Evolutionary conservation across 2,888 invertebrate species (phyloP), one percentile per base, ranked within the genome.

Genomic region (Ditula angustiorana): DNA sequence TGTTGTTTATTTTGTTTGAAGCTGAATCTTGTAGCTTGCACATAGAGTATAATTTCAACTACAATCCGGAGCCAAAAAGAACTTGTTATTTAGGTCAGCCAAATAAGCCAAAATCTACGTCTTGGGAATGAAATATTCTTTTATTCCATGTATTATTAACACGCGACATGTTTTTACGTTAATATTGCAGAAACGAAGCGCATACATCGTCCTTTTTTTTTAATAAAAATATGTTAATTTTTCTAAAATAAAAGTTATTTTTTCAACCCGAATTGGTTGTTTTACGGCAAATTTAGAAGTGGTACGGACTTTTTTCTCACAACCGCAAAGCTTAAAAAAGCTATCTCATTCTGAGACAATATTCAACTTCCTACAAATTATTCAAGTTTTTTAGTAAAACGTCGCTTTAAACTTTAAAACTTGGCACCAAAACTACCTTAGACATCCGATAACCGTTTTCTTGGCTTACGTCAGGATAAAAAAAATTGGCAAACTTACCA

Each of bases 71-170:
- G 10, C 30, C 30, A 30, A 2, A 30, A 10, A 30, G 7, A 30
- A 30, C 30, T 30, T 11, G 35, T 30, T 30, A 50, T 50, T 30
- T 50, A 50, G 50, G 50, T 50, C 50, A 50, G 50, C 50, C 19
- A 5, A 50, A 30, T 50, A 50, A 50, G 50, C 50, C 19, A 30
- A 50, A 49, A 49, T 49, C 19, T 50, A 50, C 13, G 26, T 26
- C 26, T 49, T 10, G 26, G 47, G 26, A 49, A 49, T 13, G 24
- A 3, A n/a, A 49, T 24, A 16, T 49, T 26, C 26, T 26, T 41
- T 10, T 49, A 49, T 49, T 30, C 13, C 47, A 13, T 26, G 16
- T 49, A 24, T 13, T 26, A 3, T n/a, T 35, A 35, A n/a, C n/a
- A n/a, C 13, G 35, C n/a, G n/a, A 35, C n/a, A 35, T 35, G n/a